phyloP scores from a whole-genome alignment of 2,797 vertebrate genomes.

The Cyclura pinguis region DNA sequence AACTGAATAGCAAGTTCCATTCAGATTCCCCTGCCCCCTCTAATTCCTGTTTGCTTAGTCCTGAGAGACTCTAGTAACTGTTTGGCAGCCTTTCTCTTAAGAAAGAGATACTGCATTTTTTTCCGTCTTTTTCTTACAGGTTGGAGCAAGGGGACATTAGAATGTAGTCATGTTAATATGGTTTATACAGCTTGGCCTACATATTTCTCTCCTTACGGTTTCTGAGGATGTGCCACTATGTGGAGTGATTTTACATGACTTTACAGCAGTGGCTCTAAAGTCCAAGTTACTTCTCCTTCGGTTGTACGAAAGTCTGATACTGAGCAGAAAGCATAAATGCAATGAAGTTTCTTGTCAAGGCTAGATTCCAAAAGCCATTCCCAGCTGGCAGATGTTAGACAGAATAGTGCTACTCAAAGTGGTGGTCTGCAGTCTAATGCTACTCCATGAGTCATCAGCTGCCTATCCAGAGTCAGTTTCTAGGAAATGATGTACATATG shows the following conservation, averaged over 20 bases:
- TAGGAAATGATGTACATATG: no score
- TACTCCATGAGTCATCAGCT: no score
- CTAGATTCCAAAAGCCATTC: neutral
- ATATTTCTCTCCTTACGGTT: neutral
- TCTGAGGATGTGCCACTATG: neutral
- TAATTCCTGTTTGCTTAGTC: constrained; percentile 19
- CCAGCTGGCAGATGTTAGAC: neutral
- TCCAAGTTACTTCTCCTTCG: neutral
- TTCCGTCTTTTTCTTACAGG: constrained; percentile 14
- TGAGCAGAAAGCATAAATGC: neutral
- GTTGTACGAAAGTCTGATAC: neutral
- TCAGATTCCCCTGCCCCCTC: constrained; percentile 20
- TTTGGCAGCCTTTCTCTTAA: constrained; percentile 38
- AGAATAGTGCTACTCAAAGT: no score
- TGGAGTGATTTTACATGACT: neutral
- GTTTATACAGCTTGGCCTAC: neutral
- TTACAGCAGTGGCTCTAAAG: neutral
- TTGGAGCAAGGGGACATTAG: neutral
- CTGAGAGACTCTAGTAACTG: constrained; percentile 7
- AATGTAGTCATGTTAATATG: neutral
- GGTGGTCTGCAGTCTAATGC: no score
- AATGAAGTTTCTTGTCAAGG: neutral
- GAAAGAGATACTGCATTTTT: constrained; percentile 23
- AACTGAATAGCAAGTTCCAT: constrained; percentile 21
- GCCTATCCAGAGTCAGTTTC: no score